Conservation (phyloP, 2,797 vertebrate species). For the Helarctos malayanus region DNA sequence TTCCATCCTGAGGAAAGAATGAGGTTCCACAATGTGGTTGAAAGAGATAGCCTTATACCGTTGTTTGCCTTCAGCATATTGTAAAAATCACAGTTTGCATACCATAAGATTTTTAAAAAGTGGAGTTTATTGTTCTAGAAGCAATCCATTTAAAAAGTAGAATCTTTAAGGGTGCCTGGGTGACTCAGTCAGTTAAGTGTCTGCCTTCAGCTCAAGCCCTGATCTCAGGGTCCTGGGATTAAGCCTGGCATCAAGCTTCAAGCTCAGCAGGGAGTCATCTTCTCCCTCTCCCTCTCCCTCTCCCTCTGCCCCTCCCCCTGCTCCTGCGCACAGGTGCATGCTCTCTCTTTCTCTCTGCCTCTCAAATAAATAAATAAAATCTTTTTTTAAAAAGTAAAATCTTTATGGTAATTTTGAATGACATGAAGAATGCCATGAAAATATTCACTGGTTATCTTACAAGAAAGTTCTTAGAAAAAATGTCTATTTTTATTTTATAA, state of each 20-base stretch:
- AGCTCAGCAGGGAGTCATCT: not conserved
- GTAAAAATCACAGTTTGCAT: not conserved
- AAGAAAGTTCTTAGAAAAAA: not conserved
- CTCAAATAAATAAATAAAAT: not conserved
- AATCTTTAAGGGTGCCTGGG: not conserved
- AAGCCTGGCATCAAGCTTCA: fast-evolving
- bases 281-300: not conserved
- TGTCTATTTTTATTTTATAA: constrained; percentile 15
- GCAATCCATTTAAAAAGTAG: not conserved
- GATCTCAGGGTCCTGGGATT: not conserved
- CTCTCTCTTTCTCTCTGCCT: not conserved
- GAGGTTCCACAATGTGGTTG: not conserved
- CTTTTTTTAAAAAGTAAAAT: not conserved
- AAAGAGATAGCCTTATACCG: not conserved
- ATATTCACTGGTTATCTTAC: not conserved
- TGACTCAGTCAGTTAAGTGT: not conserved
- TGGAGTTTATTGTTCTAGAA: not conserved
- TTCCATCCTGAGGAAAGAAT: not conserved
- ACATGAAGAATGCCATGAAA: not conserved
- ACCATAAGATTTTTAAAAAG: not conserved
- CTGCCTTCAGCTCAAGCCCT: not conserved
- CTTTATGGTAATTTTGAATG: not conserved
- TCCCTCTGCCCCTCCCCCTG: not conserved
- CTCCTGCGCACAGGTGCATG: not conserved
- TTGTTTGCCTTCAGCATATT: not conserved